phyloP scores from a whole-genome alignment of 2,113 vertebrate genomes.

The Cacatua alba region DNA sequence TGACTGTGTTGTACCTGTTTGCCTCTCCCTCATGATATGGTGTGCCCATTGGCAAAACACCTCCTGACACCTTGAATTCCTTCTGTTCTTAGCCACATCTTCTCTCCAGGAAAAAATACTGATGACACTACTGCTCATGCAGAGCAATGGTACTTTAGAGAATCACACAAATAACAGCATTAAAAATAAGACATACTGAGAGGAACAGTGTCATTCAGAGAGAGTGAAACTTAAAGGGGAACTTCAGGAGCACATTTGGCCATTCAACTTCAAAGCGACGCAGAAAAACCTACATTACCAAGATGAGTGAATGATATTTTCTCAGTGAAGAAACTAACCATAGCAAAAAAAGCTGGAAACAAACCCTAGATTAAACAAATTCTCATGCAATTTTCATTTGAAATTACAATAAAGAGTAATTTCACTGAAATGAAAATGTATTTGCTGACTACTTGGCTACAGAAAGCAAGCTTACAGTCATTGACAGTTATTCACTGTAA shows the following conservation, averaged over 20 bases:
- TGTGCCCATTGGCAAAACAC: not conserved
- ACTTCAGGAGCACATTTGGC: not conserved
- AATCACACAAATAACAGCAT: not conserved
- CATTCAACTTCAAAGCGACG: not conserved
- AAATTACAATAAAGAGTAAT: not conserved
- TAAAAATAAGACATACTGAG: not conserved
- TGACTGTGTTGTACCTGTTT: not conserved
- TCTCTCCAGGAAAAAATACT: not conserved
- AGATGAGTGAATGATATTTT: not conserved
- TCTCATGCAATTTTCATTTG: not conserved
- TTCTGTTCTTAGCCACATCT: not conserved
- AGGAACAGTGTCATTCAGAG: not conserved
- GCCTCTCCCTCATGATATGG: rapidly evolving
- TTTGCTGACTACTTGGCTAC: not conserved
- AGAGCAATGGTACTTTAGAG: not conserved
- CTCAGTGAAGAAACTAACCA: not conserved
- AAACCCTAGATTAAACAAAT: not conserved
- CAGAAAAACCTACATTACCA: not conserved
- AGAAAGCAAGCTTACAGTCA: not conserved
- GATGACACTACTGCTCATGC: not conserved
- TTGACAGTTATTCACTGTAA: not conserved
- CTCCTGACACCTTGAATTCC: not conserved
- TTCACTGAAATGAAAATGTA: not conserved
- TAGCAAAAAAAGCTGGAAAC: not conserved
- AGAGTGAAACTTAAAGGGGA: not conserved